These are phyloP conservation scores for Capitulum mitella DNA, from an alignment of 2,888 invertebrate genomes.

Conservation along the genomic window DNA sequence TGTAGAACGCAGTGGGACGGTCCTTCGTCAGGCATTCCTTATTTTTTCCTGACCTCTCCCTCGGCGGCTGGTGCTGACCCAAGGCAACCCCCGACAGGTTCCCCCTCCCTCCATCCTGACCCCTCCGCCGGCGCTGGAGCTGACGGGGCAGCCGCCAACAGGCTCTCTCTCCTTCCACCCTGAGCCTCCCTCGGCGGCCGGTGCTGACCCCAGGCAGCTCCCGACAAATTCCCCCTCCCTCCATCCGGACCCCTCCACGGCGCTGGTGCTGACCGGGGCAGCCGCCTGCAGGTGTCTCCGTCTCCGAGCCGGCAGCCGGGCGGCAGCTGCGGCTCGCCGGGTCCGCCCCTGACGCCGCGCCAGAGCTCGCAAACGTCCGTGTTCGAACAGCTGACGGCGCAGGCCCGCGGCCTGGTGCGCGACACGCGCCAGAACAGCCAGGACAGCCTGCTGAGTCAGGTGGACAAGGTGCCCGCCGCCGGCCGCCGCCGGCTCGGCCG, in stretches of 20 bases:
- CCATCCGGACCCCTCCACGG: background rate
- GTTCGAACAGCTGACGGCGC: slow-evolving; percentile 77
- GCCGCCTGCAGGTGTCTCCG: background rate
- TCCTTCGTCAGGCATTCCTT: no score
- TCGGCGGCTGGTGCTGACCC: no score
- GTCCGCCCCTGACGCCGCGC: slow-evolving; percentile 40
- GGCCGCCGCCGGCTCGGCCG: no score
- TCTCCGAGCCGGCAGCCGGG: background rate
- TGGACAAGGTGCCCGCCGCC: slow-evolving; percentile 34
- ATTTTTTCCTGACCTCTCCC: no score
- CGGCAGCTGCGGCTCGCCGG: background rate
- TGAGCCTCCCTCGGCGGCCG: no score
- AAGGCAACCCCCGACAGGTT: no score
- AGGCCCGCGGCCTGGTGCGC: slow-evolving; percentile 78
- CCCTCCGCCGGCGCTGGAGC: no score
- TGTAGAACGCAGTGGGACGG: no score
- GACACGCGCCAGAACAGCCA: slow-evolving; percentile 88
- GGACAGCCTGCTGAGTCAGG: slow-evolving; percentile 46
- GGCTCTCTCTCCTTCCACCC: no score
- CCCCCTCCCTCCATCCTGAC: no score
- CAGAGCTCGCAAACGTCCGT: slow-evolving; percentile 77
- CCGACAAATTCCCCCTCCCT: background rate
- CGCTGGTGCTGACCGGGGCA: background rate
- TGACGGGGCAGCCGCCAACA: no score
- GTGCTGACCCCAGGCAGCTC: no score